Percentiles rank a stretch among this genome's conserved stretches.
phyloP scores from a whole-genome alignment of 1,140 invertebrate species.

The Papilio aristodemus region DNA sequence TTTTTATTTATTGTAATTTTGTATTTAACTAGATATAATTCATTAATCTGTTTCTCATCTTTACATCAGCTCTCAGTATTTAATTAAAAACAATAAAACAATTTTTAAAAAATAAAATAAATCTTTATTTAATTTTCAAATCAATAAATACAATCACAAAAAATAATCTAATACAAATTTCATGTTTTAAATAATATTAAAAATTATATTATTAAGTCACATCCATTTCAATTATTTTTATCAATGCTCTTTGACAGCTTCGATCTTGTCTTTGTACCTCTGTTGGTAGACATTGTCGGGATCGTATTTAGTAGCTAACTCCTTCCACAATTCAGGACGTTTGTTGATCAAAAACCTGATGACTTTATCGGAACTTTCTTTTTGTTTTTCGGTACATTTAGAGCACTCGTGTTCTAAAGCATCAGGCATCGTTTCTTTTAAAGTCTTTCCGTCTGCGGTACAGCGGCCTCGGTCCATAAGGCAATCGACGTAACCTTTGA shows the following conservation, averaged over 20 bases:
- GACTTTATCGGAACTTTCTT: conserved; percentile 82
- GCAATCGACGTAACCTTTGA: conserved; percentile 87
- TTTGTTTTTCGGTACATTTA: conserved; percentile 85
- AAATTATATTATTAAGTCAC: not conserved
- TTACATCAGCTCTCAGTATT: not conserved
- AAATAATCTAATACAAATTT: conserved; percentile 2
- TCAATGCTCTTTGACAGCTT: conserved; percentile 53
- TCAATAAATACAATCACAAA: conserved; percentile 10
- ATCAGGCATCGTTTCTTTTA: conserved; percentile 86
- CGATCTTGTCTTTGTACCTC: conserved; percentile 82
- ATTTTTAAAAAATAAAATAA: not conserved
- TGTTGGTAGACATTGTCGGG: conserved; percentile 82
- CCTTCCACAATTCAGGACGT: conserved; percentile 82
- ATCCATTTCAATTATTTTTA: not conserved
- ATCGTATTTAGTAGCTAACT: conserved; percentile 83
- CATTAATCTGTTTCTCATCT: too few relatives aligned
- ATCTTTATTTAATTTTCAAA: not conserved
- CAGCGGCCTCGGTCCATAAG: conserved; percentile 85
- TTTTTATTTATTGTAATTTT: too few relatives aligned
- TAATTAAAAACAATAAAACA: conserved; percentile 32
- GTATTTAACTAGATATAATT: too few relatives aligned
- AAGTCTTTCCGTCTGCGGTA: conserved; percentile 85
- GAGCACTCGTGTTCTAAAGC: conserved; percentile 84
- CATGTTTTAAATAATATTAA: conserved; percentile 8
- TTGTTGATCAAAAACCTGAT: conserved; percentile 82